Evolutionary conservation across 2,888 invertebrate species (phyloP), one percentile per base, ranked within the genome.

Genomic region (Cosmia pyralina): DNA sequence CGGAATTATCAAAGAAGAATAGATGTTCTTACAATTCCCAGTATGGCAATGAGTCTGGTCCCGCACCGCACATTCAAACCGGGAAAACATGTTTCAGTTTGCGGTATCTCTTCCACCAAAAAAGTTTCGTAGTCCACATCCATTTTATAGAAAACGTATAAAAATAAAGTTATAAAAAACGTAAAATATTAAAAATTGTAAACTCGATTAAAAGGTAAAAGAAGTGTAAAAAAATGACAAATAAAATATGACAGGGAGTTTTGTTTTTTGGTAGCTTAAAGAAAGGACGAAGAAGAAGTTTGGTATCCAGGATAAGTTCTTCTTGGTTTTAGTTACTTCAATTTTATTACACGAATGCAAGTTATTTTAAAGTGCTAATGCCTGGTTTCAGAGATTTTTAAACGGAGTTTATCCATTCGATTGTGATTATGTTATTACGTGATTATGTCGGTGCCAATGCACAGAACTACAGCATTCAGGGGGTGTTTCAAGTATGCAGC

Each of bases 1-100:
- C 72, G 53, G n/a, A 83, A 80, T 81, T 82, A 81, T 81, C 65
- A 81, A 77, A 72, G 65, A 55, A 77, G 62, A 67, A 77, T 65
- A 57, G 62, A 60, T 70, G 55, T 46, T 75, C 88, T 87, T 83
- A 88, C 88, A 58, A 85, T 86, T 75, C 88, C 88, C 69, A 85
- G 67, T 64, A 84, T 75, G 38, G 79, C 80, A 22, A 88, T 73
- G 60, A 88, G 77, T 62, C 75, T 82, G n/a, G 65, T 69, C 55
- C 88, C 88, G 28, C 77, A 87, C 62, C 77, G 81, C n/a, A 84
- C 13, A 69, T 79, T 80, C 38, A 85, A 28, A 72, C 72, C 81
- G 44, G 65, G 69, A 44, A 69, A 74, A 77, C 68, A 80, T 28
- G 70, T 46, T 55, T 58, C 55, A 4, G 58, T n/a, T n/a, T 73